Evolutionary conservation across 2,888 invertebrate genomes (phyloP), one percentile per base, ranked within the genome.

Genomic region (Diplazon laetatorius): DNA sequence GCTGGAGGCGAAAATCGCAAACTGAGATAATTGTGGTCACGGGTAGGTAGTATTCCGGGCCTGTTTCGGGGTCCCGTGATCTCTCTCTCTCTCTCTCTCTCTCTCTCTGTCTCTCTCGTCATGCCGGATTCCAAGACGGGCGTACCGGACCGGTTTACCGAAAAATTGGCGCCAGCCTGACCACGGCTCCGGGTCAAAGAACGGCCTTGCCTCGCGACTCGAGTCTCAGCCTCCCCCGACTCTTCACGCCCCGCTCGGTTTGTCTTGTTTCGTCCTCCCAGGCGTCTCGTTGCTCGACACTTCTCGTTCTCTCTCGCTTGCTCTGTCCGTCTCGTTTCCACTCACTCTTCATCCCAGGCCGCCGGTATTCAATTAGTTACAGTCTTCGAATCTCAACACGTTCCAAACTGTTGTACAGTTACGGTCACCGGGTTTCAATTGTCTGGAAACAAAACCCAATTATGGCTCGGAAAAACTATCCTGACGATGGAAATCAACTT

Each of bases 101-200:
- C n/a, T n/a, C n/a, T n/a, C n/a, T n/a, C n/a, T n/a, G n/a, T n/a
- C 30, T 12, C 16, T 60, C 39, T 57, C 55, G 55, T 70, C 76
- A 25, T 70, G 68, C 70, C 76, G 76, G 85, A 86, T 87, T 85
- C 85, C 85, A 83, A 77, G 80, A 22, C 68, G 78, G 81, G 81
- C 78, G 30, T 55, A 72, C 66, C 66, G 39, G 87, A 87, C 87
- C 87, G 87, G 89, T 88, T 88, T 83, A 85, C 86, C 87, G 30
- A 74, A 87, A 89, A 87, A 88, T 86, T 89, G 88, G 88, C 87
- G 88, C 87, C 88, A 84, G 85, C 82, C 82, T 84, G 86, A 83
- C 85, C 87, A 84, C 82, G 84, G 81, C 83, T 79, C 85, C 52
- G 86, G 89, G 89, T 90, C 89, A 90, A 90, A 90, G 89, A 90